Conservation (phyloP, 2,113 vertebrate species). For the Carettochelys insculpta region DNA sequence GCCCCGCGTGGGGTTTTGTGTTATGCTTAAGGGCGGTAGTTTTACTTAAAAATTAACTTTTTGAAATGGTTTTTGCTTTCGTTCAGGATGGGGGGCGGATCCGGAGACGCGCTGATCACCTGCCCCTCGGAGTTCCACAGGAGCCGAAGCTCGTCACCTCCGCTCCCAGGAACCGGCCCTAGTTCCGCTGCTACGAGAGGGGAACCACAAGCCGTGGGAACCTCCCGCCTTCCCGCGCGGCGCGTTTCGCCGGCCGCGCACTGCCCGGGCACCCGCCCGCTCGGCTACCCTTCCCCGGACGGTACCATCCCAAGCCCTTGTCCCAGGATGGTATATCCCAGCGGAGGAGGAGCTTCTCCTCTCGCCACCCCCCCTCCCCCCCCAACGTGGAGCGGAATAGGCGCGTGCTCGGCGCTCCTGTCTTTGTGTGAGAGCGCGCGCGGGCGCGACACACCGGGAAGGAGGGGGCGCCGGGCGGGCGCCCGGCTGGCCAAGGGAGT, state of each 20-base stretch:
- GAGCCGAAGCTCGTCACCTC: neutral
- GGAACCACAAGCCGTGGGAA: neutral
- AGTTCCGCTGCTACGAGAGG: neutral
- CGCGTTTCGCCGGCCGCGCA: too few species aligned
- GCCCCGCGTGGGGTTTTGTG: too few species aligned
- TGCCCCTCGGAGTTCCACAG: neutral
- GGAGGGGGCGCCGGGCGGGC: slow-evolving; percentile 39
- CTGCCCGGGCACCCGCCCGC: too few species aligned
- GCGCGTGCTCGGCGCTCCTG: slow-evolving; percentile 35
- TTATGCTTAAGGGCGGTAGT: neutral
- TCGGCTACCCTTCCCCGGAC: neutral
- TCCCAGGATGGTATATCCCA: slow-evolving; percentile 49
- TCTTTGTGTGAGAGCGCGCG: slow-evolving; percentile 34
- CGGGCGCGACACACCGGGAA: neutral
- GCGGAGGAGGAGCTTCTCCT: slow-evolving; percentile 45
- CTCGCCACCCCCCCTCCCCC: neutral
- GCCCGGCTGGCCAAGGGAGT: neutral
- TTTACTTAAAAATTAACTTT: neutral
- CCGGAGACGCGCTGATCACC: neutral
- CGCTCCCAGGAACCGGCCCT: neutral
- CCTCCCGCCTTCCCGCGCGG: too few species aligned
- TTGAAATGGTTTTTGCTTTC: neutral
- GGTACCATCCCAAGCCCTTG: slow-evolving; percentile 44
- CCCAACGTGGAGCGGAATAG: neutral
- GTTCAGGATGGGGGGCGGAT: neutral